Evolutionary conservation across 2,797 vertebrate genomes (phyloP).

Genomic region (Cynodonichthys magdalenae): DNA sequence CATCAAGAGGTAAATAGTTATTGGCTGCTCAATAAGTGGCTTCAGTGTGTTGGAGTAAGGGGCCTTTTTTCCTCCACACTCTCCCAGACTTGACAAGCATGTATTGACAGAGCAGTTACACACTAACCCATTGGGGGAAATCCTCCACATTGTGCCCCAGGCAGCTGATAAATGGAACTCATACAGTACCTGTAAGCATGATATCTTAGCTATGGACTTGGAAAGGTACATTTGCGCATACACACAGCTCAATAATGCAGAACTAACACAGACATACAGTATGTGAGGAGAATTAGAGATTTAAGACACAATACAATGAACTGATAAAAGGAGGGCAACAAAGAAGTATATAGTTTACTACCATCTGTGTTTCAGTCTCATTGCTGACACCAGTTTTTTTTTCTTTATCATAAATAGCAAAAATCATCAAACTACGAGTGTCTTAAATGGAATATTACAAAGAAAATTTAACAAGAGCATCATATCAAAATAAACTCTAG

Average conservation of each 20-base stretch:
- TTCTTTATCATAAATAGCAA: conserved; percentile 7
- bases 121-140: conserved; percentile 90
- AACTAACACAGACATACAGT: conserved; percentile 49
- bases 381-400: not conserved
- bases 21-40: conserved; percentile 99
- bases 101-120: conserved; percentile 99
- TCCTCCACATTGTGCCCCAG: conserved; percentile 85
- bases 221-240: conserved; percentile 54
- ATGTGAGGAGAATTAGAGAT: conserved; percentile 37
- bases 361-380: conserved; percentile 17
- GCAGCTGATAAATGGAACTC: conserved; percentile 87
- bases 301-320: conserved; percentile 52
- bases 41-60: conserved; percentile 90
- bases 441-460: conserved; percentile 26
- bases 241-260: conserved; percentile 58
- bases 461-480: not conserved
- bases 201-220: conserved; percentile 61
- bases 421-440: conserved; percentile 23
- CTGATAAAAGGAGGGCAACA: conserved; percentile 23
- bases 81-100: conserved; percentile 90
- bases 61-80: conserved; percentile 83
- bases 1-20: conserved; percentile 93
- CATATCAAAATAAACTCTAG: not conserved
- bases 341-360: conserved; percentile 18
- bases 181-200: conserved; percentile 82